Evolutionary conservation across 2,888 invertebrate species (phyloP), one percentile per base, ranked within the genome.

Genomic region (Cenopis cana): DNA sequence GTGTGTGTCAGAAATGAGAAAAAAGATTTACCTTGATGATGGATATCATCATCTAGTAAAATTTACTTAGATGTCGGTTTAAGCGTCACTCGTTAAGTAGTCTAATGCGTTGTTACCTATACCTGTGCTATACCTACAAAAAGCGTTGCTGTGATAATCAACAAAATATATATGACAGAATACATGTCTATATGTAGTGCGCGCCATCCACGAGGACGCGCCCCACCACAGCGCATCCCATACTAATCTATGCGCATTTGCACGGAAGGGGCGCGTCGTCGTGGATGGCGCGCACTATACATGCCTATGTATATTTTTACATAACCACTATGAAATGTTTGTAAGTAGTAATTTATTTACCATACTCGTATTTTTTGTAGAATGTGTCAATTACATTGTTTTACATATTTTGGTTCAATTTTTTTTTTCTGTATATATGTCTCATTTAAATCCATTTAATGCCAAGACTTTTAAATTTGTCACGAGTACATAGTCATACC

Each of bases 141-240:
- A 82, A 82, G 81, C 82, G 79, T 75, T 81, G 82, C 87, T 88
- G 88, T 88, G 88, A 88, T 87, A 86, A 41, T 74, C 54, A 68
- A 61, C 46, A 59, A 73, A 46, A 73, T 52, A 68, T 49, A 49
- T 68, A 61, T 69, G 55, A 69, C 29, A 50, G 52, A 41, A 67
- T 68, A 54, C 46, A 46, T 68, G 46, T n/a, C n/a, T n/a, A n/a
- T n/a, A n/a, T n/a, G n/a, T n/a, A n/a, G n/a, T n/a, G n/a, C n/a
- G n/a, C n/a, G n/a, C n/a, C n/a, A n/a, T n/a, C n/a, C n/a, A n/a
- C n/a, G n/a, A n/a, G n/a, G n/a, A n/a, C n/a, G n/a, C n/a, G n/a
- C n/a, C n/a, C n/a, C n/a, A n/a, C n/a, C n/a, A n/a, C n/a, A n/a
- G n/a, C n/a, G n/a, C n/a, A n/a, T n/a, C n/a, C n/a, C n/a, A n/a